Evolutionary conservation across 2,888 invertebrate genomes (phyloP), one percentile per base, ranked within the genome.

Genomic region (Caenorhabditis japonica): DNA sequence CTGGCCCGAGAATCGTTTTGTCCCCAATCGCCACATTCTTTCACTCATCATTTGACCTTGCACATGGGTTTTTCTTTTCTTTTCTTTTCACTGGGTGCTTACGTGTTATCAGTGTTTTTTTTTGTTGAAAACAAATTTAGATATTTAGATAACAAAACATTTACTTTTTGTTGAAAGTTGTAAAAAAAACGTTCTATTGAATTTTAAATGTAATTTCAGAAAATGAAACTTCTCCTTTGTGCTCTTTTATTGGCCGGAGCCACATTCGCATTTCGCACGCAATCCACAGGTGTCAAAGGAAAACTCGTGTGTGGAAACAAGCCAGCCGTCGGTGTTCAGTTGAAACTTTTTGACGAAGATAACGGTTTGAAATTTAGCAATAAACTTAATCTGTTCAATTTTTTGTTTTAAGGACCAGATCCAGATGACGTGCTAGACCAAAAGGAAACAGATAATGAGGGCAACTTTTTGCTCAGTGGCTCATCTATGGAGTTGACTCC

Each of bases 281-380:
- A 82, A 38, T 77, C 77, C 1, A 83, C 80, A 8, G 83, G 78
- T 15, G 84, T 83, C 15, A 82, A 76, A 23, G 86, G 86, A 4
- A 77, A 75, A 33, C 68, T 86, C 15, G 47, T 80, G 53, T 86
- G 86, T 56, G 85, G 86, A 33, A 61, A 58, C 13, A 72, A 76
- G 25, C 84, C 85, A 1, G 84, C 84, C 7, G 64, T 41, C 4
- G 71, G 76, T n/a, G 79, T 84, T 5, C 76, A 76, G 4, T 79
- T 86, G 36, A 81, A 84, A 69, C 75, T 86, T 27, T 82, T 79
- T 51, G 86, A 86, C 64, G 77, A 85, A 49, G 86, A 86, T 53
- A 81, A 82, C 47, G 84, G 85, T 77, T 46, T 43, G 59, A 12
- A 1, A n/a, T 7, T 30, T n/a, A 23, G 17, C 23, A 36, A 52